These are phyloP conservation scores for Nannoperca obscura DNA, from an alignment of 2,797 vertebrate species.

Conservation along the genomic window DNA sequence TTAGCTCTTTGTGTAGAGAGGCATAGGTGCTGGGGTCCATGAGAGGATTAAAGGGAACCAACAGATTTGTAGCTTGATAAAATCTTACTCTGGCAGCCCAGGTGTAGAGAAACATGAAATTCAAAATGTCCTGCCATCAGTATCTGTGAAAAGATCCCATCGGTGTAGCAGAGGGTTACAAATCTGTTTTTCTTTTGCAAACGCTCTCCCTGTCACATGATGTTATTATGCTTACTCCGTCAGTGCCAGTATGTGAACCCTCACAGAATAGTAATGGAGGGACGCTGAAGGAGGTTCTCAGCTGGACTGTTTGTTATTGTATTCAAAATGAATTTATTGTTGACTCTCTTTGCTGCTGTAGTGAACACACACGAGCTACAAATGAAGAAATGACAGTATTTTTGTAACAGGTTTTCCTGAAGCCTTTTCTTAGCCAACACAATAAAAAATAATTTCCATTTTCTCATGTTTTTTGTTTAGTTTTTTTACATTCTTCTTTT, in stretches of 20 bases:
- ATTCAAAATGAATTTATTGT: slow-evolving; percentile 94
- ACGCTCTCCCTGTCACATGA: slow-evolving; percentile 52
- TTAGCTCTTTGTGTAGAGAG: slow-evolving; percentile 56
- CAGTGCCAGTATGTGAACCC: slow-evolving; percentile 57
- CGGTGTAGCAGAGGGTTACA: slow-evolving; percentile 34
- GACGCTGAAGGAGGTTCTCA: slow-evolving; percentile 57
- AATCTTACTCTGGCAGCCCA: background rate
- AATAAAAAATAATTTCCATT: slow-evolving; percentile 98
- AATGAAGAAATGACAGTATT: slow-evolving; percentile 93
- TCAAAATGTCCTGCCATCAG: slow-evolving; percentile 9
- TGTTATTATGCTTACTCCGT: slow-evolving; percentile 56
- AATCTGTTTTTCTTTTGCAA: slow-evolving; percentile 47
- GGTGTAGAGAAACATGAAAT: slow-evolving; percentile 33
- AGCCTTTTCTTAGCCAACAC: slow-evolving; percentile 92
- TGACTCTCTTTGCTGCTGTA: slow-evolving; percentile 81
- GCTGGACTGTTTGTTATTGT: slow-evolving; percentile 87
- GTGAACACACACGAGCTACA: slow-evolving; percentile 93
- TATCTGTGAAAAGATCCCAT: slow-evolving; percentile 3
- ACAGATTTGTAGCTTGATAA: slow-evolving; percentile 42
- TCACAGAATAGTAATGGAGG: slow-evolving; percentile 66
- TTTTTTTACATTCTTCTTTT: slow-evolving; percentile 75
- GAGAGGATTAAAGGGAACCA: slow-evolving; percentile 50
- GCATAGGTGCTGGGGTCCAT: slow-evolving; percentile 15
- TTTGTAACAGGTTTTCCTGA: slow-evolving; percentile 88
- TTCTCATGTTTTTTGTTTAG: slow-evolving; percentile 70